phyloP scores from a whole-genome alignment of 2,888 invertebrate species.

The Diarsia rubi region DNA sequence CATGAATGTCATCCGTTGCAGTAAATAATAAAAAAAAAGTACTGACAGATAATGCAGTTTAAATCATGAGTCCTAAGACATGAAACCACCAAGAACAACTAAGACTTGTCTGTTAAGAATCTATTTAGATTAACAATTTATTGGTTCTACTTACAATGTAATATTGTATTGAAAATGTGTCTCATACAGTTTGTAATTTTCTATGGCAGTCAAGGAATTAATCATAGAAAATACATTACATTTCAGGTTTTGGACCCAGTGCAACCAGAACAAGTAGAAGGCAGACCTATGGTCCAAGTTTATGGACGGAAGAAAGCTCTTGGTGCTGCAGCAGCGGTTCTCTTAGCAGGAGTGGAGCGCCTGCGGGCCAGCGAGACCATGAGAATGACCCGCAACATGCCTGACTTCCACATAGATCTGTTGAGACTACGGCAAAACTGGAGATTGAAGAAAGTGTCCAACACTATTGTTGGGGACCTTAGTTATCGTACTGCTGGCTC shows the following conservation, averaged over 20 bases:
- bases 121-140: neutral
- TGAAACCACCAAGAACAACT: no score
- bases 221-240: neutral
- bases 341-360: conserved; percentile 96
- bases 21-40: neutral
- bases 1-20: neutral
- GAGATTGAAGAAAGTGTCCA: conserved; percentile 98
- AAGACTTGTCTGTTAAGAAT: no score
- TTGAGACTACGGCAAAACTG: conserved; percentile 97
- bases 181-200: no score
- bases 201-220: neutral
- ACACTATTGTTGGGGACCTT: conserved; percentile 98
- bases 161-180: no score
- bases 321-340: conserved; percentile 95
- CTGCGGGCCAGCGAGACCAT: conserved; percentile 95
- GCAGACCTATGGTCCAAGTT: conserved; percentile 96
- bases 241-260: conserved; percentile 95
- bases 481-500: conserved; percentile 99
- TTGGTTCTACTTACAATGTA: neutral
- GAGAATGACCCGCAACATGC: conserved; percentile 93
- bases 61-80: neutral
- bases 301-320: conserved; percentile 98
- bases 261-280: conserved; percentile 95
- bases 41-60: neutral
- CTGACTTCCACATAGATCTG: conserved; percentile 98